A percentile compares a stretch with the other conserved stretches of the same genome.
Conservation (phyloP, 2,888 invertebrate genomes). For the Hylaea fasciaria region DNA sequence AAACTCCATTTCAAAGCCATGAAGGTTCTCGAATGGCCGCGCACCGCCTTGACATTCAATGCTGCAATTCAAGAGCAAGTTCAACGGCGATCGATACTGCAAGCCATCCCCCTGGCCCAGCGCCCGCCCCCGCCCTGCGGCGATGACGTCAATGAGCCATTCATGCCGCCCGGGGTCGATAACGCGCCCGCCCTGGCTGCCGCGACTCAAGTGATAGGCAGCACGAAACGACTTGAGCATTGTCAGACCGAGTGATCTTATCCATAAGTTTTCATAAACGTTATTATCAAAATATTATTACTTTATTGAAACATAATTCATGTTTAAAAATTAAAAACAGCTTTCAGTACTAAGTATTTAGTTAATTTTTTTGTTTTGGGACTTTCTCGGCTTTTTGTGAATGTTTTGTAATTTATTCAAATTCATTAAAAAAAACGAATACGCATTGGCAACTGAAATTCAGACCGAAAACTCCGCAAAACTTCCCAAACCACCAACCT, state of each 20-base stretch:
- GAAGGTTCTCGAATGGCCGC: not conserved
- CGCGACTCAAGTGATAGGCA: constrained; percentile 30
- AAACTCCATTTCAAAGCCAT: not conserved
- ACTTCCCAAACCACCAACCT: not conserved
- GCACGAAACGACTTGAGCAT: not conserved
- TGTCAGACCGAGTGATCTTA: too few species aligned
- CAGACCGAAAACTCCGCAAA: not conserved
- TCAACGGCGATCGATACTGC: constrained; percentile 50
- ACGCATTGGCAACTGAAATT: too few species aligned
- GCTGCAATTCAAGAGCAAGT: constrained; percentile 53
- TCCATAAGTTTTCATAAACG: too few species aligned
- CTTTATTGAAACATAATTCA: too few species aligned
- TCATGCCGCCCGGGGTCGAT: constrained; percentile 62
- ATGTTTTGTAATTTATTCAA: too few species aligned
- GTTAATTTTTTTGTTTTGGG: too few species aligned
- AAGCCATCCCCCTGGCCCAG: constrained; percentile 32
- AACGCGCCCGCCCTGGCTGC: constrained; percentile 28
- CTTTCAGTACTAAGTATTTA: too few species aligned
- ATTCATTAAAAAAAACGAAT: too few species aligned
- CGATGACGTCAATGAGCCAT: constrained; percentile 64
- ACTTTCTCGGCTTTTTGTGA: too few species aligned
- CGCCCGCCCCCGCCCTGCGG: constrained; percentile 22
- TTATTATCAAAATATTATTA: too few species aligned
- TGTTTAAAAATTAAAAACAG: too few species aligned
- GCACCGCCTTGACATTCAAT: constrained; percentile 24